Evolutionary conservation across 92 coral and sea anemone species (phyloP).

Genomic region (Desmophyllum pertusum): DNA sequence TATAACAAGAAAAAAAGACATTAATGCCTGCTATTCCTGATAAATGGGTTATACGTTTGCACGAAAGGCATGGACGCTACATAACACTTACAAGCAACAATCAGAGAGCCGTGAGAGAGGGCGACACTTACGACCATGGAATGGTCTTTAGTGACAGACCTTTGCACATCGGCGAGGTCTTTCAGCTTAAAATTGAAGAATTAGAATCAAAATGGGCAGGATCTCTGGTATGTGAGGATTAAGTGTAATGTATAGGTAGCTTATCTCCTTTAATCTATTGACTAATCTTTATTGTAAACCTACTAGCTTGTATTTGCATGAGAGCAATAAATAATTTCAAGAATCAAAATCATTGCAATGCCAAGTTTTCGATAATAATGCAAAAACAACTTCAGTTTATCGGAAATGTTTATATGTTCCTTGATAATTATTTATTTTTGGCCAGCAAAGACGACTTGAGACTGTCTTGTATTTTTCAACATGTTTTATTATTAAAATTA

Average conservation of each 20-base stretch:
- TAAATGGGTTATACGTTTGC: slow-evolving; percentile 78
- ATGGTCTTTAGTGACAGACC: slow-evolving; percentile 86
- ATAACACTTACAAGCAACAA: slow-evolving; percentile 71
- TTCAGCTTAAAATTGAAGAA: slow-evolving; percentile 90
- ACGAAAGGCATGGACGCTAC: slow-evolving; percentile 86
- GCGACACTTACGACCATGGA: slow-evolving; percentile 97
- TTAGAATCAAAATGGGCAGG: slow-evolving; percentile 99
- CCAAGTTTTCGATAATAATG: no score
- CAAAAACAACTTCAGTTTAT: neutral
- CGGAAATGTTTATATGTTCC: neutral
- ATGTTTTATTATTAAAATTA: neutral
- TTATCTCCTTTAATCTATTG: neutral
- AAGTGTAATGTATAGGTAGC: neutral
- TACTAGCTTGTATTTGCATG: no score
- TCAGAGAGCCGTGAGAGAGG: slow-evolving; percentile 82
- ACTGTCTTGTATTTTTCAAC: neutral
- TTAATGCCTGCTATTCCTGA: slow-evolving; percentile 64
- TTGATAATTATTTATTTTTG: neutral
- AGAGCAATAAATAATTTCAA: no score
- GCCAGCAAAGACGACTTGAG: no score
- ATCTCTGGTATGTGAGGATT: slow-evolving; percentile 79
- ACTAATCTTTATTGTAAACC: neutral
- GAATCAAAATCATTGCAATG: no score
- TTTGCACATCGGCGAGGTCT: slow-evolving; percentile 84
- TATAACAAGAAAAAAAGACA: slow-evolving; percentile 10